Conservation (phyloP, 2,113 vertebrate species). For the Bucco capensis region DNA sequence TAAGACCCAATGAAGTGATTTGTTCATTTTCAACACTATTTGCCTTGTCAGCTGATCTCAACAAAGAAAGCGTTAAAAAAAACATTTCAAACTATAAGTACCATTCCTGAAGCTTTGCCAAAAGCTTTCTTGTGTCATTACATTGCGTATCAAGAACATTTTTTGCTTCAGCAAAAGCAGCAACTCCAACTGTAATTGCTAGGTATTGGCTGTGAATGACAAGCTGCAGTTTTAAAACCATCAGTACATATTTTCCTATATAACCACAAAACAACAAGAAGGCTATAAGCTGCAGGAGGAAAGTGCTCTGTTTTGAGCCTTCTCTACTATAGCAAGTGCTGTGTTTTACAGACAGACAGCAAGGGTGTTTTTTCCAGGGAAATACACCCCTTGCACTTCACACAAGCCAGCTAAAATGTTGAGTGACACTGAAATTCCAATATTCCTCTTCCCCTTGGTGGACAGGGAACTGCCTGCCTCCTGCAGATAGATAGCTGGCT, state of each 20-base stretch:
- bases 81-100: background rate
- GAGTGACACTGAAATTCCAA: background rate
- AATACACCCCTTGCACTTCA: background rate
- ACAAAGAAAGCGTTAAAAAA: background rate
- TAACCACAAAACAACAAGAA: background rate
- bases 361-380: background rate
- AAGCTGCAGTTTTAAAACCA: background rate
- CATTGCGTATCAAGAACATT: background rate
- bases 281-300: background rate
- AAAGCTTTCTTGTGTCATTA: background rate
- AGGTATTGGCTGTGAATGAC: background rate
- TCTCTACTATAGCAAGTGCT: background rate
- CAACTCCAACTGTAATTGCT: background rate
- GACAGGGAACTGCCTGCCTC: background rate
- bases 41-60: background rate
- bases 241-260: background rate
- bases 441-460: accelerated
- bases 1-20: background rate
- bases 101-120: background rate
- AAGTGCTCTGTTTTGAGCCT: background rate
- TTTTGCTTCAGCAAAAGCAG: background rate
- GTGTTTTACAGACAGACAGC: background rate
- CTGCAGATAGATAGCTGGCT: background rate
- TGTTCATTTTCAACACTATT: background rate
- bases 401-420: background rate